Evolutionary conservation across 2,888 invertebrate genomes (phyloP).

Genomic region (Athalia rosae): DNA sequence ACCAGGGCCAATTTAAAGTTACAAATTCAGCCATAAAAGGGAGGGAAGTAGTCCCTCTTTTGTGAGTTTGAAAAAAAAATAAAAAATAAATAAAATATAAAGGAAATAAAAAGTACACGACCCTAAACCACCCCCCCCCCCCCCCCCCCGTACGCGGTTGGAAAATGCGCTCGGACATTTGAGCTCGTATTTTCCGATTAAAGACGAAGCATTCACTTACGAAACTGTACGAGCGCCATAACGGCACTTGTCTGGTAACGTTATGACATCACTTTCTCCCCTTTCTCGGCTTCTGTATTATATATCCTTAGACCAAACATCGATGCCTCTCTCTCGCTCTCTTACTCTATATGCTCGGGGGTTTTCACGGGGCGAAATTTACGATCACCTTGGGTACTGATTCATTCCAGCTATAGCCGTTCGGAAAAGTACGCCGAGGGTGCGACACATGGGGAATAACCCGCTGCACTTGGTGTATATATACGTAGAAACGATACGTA

Average conservation of each 20-base stretch:
- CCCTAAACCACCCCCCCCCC: too few species aligned
- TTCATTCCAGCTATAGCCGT: conserved; percentile 60
- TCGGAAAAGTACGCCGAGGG: conserved; percentile 56
- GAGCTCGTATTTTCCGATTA: conserved; percentile 73
- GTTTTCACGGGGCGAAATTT: conserved; percentile 56
- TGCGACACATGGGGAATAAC: conserved; percentile 21
- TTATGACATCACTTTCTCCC: conserved; percentile 60
- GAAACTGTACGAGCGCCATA: conserved; percentile 69
- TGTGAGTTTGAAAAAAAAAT: too few species aligned
- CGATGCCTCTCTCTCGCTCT: conserved; percentile 39
- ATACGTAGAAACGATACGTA: too few species aligned
- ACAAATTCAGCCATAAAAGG: conserved; percentile 70
- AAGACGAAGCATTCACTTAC: conserved; percentile 73
- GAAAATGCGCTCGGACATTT: conserved; percentile 63
- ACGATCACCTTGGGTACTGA: conserved; percentile 72
- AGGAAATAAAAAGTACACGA: too few species aligned
- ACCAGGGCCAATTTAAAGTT: conserved; percentile 67
- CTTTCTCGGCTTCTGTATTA: conserved; percentile 45
- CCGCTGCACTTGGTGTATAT: background rate
- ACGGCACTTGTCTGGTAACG: conserved; percentile 71
- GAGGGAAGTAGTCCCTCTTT: background rate
- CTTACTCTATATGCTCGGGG: conserved; percentile 45
- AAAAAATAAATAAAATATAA: too few species aligned
- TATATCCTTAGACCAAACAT: too few species aligned
- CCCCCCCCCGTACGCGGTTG: conserved; percentile 39